Evolutionary conservation across 2,888 invertebrate species (phyloP).

Genomic region (Coecobrya sp.): DNA sequence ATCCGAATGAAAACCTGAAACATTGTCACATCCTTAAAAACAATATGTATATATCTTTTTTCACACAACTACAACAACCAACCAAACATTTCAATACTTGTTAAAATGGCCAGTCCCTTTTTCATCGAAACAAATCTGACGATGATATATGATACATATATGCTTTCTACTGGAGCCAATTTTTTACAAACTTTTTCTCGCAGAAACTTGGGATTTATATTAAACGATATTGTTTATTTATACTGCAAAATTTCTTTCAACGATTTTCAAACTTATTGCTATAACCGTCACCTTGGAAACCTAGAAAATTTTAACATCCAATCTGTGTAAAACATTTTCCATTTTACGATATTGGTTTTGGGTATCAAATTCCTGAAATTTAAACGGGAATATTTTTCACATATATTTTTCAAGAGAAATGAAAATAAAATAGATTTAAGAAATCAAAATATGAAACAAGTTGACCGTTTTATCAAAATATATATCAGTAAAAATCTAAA

Average conservation of each 20-base stretch:
- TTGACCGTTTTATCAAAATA: constrained; percentile 76
- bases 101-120: neutral
- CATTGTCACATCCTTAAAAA: neutral
- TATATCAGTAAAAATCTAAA: neutral
- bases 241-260: neutral
- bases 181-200: constrained; percentile 6
- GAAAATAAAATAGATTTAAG: neutral
- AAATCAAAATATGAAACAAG: constrained; percentile 50
- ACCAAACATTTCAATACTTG: neutral
- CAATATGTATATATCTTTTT: constrained; percentile 45
- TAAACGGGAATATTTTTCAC: neutral
- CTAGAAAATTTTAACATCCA: neutral
- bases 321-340: neutral
- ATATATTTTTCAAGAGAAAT: neutral
- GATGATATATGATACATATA: neutral
- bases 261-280: neutral
- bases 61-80: constrained; percentile 46
- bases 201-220: constrained; percentile 73
- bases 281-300: neutral
- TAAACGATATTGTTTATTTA: no score
- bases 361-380: neutral
- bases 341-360: neutral
- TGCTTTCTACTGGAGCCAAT: neutral
- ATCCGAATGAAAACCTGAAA: neutral
- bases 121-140: neutral